A percentile compares a stretch with the other conserved stretches of the same genome.
phyloP scores from a whole-genome alignment of 2,888 invertebrate species.

The Drymonia ruficornis region DNA sequence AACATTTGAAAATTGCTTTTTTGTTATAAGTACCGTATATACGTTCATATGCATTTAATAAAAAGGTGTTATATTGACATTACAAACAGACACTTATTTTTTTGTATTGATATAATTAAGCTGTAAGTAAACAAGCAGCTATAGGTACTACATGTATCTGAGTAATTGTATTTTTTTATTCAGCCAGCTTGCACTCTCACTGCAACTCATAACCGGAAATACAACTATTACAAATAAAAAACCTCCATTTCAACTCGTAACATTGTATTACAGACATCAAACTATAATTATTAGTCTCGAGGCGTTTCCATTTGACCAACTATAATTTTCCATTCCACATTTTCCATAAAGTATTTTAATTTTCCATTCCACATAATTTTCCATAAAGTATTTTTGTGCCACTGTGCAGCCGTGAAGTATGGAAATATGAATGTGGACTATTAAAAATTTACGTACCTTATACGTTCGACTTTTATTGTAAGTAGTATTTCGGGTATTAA shows the following conservation, averaged over 20 bases:
- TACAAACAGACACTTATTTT: too few relatives aligned
- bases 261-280: conserved; percentile 25
- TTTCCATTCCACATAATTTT: conserved; percentile 21
- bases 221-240: conserved; percentile 24
- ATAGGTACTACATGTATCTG: too few relatives aligned
- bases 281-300: conserved; percentile 30
- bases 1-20: too few relatives aligned
- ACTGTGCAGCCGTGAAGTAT: conserved; percentile 10
- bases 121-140: too few relatives aligned
- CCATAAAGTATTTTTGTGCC: neutral
- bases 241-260: conserved; percentile 16
- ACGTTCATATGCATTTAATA: too few relatives aligned
- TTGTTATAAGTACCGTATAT: too few relatives aligned
- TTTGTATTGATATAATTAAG: too few relatives aligned
- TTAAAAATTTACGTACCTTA: conserved; percentile 3
- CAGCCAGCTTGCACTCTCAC: conserved; percentile 7
- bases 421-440: conserved; percentile 1
- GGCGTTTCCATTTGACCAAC: conserved; percentile 33
- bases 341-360: conserved; percentile 13
- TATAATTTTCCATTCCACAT: conserved; percentile 32
- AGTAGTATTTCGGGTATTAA: neutral
- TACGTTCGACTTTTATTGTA: neutral
- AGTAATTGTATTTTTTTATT: too few relatives aligned
- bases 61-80: too few relatives aligned
- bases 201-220: conserved; percentile 13